Base-by-base conservation (phyloP, 2,113 vertebrate genomes). In the Epinephelus moara region DNA sequence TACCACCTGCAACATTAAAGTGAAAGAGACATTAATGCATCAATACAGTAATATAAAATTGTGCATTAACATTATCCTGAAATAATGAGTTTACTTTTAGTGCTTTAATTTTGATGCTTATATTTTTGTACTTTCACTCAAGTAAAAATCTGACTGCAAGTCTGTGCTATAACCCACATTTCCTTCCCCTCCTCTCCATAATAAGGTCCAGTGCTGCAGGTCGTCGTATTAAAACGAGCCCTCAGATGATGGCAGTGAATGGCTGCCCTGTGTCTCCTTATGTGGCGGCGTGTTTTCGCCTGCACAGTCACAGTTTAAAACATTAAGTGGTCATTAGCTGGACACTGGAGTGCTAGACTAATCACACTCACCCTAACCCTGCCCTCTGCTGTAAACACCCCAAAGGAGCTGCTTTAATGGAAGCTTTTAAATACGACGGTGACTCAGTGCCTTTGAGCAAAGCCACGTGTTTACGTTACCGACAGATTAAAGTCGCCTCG, bases 401-500 rank as follows among this genome's bases (percentile, higher is more conserved):
- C 62, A 52, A 92, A 90, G 85, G 90, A 66, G 81, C 70, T 69
- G 91, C 88, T 88, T 93, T 90, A 89, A 94, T 94, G 94, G 92
- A 92, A 80, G 85, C 90, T 91, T 93, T 93, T 87, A 89, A 90
- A 92, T 87, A 82, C 66, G 87, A 90, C 73, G 81, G 85, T 85
- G 91, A 89, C 88, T 90, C 84, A n/a, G 84, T 82, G 79, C 82
- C 79, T 86, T 84, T 82, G 90, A 93, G 89, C 84, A 80, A 85
- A 83, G 19, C 72, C 87, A 40, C 81, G 55, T 93, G 94, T 95
- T 95, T 95, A 94, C 80, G 70, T 81, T 81, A 53, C 64, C 30
- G 78, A 87, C 95, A 96, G 95, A 97, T 97, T 97, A 96, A 95
- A 95, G 95, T 94, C 90, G 94, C 95, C 95, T 95, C 95, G 94